Percentiles rank a stretch among this genome's conserved stretches.
phyloP scores from a whole-genome alignment of 2,888 invertebrate genomes.

The Lomographa bimaculata region DNA sequence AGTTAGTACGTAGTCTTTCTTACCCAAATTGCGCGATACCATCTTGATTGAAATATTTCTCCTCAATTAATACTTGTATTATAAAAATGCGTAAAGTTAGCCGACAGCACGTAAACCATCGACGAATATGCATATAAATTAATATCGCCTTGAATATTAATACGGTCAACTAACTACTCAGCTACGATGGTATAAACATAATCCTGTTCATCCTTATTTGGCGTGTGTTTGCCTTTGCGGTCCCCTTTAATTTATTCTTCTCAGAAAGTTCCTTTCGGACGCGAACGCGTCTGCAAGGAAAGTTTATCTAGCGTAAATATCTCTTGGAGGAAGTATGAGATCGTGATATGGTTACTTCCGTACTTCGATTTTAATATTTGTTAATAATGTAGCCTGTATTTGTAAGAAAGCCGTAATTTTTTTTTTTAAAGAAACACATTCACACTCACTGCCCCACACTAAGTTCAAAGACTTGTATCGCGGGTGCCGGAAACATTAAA shows the following conservation, averaged over 20 bases:
- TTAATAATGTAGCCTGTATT: slow-evolving; percentile 17
- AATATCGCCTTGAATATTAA: slow-evolving; percentile 47
- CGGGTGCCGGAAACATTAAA: no score
- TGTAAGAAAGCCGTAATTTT: slow-evolving; percentile 9
- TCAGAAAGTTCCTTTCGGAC: slow-evolving; percentile 44
- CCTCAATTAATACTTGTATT: background rate
- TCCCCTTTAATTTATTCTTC: slow-evolving; percentile 50
- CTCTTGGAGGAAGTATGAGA: slow-evolving; percentile 40
- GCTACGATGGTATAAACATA: slow-evolving; percentile 40
- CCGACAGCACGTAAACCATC: slow-evolving; percentile 1
- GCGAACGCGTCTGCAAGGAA: slow-evolving; percentile 42
- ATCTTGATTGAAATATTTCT: no score
- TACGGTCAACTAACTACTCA: slow-evolving; percentile 33
- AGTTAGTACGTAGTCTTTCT: no score
- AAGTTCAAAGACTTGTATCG: no score
- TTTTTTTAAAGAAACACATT: no score
- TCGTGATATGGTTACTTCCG: slow-evolving; percentile 39
- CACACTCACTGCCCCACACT: no score
- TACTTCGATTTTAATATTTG: slow-evolving; percentile 34
- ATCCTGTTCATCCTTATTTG: slow-evolving; percentile 52
- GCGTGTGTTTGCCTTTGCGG: slow-evolving; percentile 44
- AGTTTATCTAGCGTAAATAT: slow-evolving; percentile 50
- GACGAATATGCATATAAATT: slow-evolving; percentile 41
- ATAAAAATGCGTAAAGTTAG: slow-evolving; percentile 4
- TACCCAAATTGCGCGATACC: no score